phyloP scores from a whole-genome alignment of 2,797 vertebrate species.

The Heliangelus exortis region DNA sequence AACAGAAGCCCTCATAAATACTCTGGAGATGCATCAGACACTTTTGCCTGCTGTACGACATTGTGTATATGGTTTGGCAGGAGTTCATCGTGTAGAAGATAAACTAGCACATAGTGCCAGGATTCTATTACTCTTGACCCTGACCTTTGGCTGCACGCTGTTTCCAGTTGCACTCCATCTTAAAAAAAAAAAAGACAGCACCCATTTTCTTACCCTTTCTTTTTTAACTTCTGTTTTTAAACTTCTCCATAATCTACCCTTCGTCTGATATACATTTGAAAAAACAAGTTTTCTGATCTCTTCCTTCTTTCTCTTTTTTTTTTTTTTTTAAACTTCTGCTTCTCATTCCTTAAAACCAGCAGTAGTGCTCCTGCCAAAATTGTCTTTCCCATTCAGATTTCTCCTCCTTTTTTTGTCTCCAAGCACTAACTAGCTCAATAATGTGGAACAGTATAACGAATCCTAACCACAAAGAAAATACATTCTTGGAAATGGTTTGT shows the following conservation, averaged over 20 bases:
- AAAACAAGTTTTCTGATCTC: slow-evolving; percentile 52
- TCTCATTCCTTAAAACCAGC: slow-evolving; percentile 52
- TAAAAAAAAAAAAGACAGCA: slow-evolving; percentile 65
- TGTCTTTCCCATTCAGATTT: slow-evolving; percentile 43
- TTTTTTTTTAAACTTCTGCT: slow-evolving; percentile 22
- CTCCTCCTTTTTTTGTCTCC: background rate
- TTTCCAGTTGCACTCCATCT: slow-evolving; percentile 82
- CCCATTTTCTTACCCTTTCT: slow-evolving; percentile 53
- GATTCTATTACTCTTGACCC: slow-evolving; percentile 84
- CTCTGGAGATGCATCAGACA: slow-evolving; percentile 83
- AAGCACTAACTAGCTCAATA: slow-evolving; percentile 38
- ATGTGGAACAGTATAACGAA: background rate
- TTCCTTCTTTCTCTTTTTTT: background rate
- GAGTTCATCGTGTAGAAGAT: slow-evolving; percentile 80
- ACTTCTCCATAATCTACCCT: slow-evolving; percentile 38
- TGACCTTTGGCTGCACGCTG: slow-evolving; percentile 80
- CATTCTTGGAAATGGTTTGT: slow-evolving; percentile 65
- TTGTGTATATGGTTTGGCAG: slow-evolving; percentile 83
- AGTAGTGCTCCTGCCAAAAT: slow-evolving; percentile 19
- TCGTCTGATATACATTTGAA: slow-evolving; percentile 29
- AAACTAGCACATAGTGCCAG: slow-evolving; percentile 81
- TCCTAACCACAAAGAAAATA: slow-evolving; percentile 41
- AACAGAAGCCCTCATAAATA: slow-evolving; percentile 89
- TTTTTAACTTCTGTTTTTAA: slow-evolving; percentile 74
- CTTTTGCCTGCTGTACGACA: slow-evolving; percentile 74